Evolutionary conservation across 2,888 invertebrate species (phyloP), one percentile per base, ranked within the genome.

Genomic region (Tipula unca): DNA sequence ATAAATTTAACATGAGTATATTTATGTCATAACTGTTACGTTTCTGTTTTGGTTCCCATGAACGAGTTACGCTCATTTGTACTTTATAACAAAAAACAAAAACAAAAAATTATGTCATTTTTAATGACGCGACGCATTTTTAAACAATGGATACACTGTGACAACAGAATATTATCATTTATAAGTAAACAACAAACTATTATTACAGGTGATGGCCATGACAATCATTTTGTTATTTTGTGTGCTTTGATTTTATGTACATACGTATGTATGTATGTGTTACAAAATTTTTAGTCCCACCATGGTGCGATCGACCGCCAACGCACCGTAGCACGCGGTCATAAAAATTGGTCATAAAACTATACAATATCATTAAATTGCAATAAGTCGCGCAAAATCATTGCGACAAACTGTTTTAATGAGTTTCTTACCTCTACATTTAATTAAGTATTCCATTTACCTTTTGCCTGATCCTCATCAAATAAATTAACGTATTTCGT

Each of bases 71-170:
- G 13, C 10, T 69, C 25, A 1, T 69, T 69, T 69, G 25, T 69
- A 25, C 10, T 69, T 5, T 1, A n/a, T n/a, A n/a, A n/a, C n/a
- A n/a, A n/a, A n/a, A n/a, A n/a, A n/a, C n/a, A 48, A 48, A 1
- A 48, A 69, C 25, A 20, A 25, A 25, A 69, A 69, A 69, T 69
- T 69, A 69, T 69, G 69, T 69, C 69, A 69, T 69, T 69, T 69
- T 69, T 69, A 69, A 69, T 69, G 69, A 69, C 69, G 69, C 69
- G 69, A 69, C 69, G 69, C 69, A 69, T 69, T 69, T 69, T 25
- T 14, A 69, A 10, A 69, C 69, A 69, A 69, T 69, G 25, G 20
- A 69, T 25, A 69, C 20, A 25, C 69, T 10, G 25, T 69, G 25
- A 25, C 20, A 20, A 69, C 69, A 69, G 10, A 69, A 69, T n/a